These are phyloP conservation scores for Zaprionus lachaisei DNA, from an alignment of 1,140 invertebrate genomes.

Conservation along the genomic window DNA sequence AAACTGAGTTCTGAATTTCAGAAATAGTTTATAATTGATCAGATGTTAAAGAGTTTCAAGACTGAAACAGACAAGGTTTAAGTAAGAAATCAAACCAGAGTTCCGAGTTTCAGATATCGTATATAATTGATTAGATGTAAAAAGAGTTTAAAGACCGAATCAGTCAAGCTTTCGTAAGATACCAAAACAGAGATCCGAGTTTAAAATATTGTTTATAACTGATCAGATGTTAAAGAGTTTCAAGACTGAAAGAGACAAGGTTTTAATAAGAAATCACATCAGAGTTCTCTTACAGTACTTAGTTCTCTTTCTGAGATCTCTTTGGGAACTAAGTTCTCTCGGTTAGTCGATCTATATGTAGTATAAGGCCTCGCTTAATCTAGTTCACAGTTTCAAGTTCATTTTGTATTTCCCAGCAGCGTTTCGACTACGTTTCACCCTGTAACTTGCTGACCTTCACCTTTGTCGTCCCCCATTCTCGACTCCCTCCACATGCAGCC, in stretches of 20 bases:
- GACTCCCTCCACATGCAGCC: no score
- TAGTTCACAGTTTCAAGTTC: slow-evolving; percentile 30
- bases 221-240: not conserved
- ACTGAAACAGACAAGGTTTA: not conserved
- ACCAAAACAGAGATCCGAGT: not conserved
- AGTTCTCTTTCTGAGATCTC: not conserved
- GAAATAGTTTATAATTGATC: not conserved
- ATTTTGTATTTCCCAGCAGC: slow-evolving; percentile 17
- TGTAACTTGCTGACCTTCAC: slow-evolving; percentile 46
- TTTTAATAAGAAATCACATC: not conserved
- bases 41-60: not conserved
- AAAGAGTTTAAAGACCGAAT: not conserved
- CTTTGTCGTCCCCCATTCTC: slow-evolving; percentile 7
- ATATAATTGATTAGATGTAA: not conserved
- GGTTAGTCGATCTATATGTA: not conserved
- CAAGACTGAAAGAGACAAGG: not conserved
- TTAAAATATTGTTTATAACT: not conserved
- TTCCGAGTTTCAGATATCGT: no score
- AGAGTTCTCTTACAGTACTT: not conserved
- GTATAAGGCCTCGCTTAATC: slow-evolving; percentile 16
- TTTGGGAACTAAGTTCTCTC: not conserved
- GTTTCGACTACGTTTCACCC: slow-evolving; percentile 28
- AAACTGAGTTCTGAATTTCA: not conserved
- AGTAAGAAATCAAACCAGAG: not conserved
- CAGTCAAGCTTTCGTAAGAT: no score